A percentile compares a stretch with the other conserved stretches of the same genome.
Conservation (phyloP, 2,113 vertebrate species). For the human (Homo sapiens) region GRCh38 chr5:2175001-2175500, state of each 20-base stretch:
- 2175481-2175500: background rate
- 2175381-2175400: fast-evolving
- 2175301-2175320: fast-evolving
- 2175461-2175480: background rate
- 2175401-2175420: background rate
- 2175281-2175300: background rate
- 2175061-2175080: background rate
- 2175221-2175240: background rate
- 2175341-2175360: background rate
- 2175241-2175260: background rate
- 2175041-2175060: background rate
- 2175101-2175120: background rate
- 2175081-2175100: background rate
- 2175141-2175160: background rate
- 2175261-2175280: background rate
- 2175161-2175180: fast-evolving
- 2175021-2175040: background rate
- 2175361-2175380: fast-evolving
- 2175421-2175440: background rate
- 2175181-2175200: fast-evolving
- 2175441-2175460: too few relatives aligned
- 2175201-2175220: background rate
- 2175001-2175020: background rate
- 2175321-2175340: background rate
- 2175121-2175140: background rate